phyloP scores from a whole-genome alignment of 30 jellyfish, hydroid and myxozoan species.

The Aurelia sp. region DNA sequence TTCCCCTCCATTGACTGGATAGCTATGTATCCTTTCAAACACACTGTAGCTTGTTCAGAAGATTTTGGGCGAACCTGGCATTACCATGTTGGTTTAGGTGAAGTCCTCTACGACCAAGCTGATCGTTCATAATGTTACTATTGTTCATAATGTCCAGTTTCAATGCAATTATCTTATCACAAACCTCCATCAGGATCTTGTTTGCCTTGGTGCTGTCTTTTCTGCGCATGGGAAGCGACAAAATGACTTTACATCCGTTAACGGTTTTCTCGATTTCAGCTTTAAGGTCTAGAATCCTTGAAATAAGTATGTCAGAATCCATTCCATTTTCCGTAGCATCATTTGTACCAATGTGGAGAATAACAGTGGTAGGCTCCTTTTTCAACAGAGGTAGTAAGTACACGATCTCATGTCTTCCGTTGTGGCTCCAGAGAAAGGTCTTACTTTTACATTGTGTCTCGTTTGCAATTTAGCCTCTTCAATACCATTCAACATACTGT shows the following conservation, averaged over 20 bases:
- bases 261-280: not conserved
- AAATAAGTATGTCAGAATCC: not conserved
- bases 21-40: not conserved
- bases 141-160: not conserved
- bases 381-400: not conserved
- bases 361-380: not conserved
- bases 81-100: conserved; percentile 12
- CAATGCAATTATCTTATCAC: not conserved
- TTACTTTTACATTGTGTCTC: not conserved
- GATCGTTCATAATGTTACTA: conserved; percentile 6
- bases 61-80: conserved; percentile 14
- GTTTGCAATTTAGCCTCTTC: conserved; percentile 19
- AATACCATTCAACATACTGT: too few species aligned
- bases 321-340: conserved; percentile 19
- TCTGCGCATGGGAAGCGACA: conserved; percentile 13
- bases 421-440: conserved; percentile 20
- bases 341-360: conserved; percentile 10
- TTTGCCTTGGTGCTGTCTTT: conserved; percentile 18
- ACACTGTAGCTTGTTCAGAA: conserved; percentile 14
- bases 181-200: conserved; percentile 7
- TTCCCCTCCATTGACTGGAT: not conserved
- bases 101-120: conserved; percentile 7
- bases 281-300: conserved; percentile 19
- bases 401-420: conserved; percentile 17
- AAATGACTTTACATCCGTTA: conserved; percentile 10